phyloP scores from a whole-genome alignment of 2,113 vertebrate genomes.

The Cacatua alba region DNA sequence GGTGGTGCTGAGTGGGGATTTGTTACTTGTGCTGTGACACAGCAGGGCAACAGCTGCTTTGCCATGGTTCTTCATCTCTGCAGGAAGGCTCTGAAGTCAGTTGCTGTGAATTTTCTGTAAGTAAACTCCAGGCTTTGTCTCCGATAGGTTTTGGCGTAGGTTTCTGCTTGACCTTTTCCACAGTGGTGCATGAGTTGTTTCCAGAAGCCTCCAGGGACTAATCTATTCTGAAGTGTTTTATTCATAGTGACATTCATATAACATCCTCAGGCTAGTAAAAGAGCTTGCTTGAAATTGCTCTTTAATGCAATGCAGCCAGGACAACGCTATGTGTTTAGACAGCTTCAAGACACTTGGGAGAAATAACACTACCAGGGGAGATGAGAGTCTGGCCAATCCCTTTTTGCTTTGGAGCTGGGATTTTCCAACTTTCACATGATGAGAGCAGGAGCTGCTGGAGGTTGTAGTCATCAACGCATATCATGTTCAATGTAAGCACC shows the following conservation, averaged over 20 bases:
- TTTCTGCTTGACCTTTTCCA: constrained; percentile 39
- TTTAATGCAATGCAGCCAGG: neutral
- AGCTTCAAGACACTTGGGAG: neutral
- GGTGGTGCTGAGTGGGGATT: neutral
- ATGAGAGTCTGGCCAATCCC: neutral
- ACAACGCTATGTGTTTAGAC: neutral
- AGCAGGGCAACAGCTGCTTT: neutral
- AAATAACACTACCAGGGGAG: neutral
- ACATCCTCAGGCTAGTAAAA: neutral
- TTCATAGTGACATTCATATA: constrained; percentile 12
- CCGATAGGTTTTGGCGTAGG: neutral
- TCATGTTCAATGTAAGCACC: neutral
- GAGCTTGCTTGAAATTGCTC: constrained; percentile 4
- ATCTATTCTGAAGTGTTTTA: constrained; percentile 30
- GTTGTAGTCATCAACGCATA: neutral
- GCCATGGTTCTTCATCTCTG: neutral
- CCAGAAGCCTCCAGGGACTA: constrained; percentile 20
- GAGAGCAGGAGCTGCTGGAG: neutral
- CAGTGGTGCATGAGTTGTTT: constrained; percentile 4
- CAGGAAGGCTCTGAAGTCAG: neutral
- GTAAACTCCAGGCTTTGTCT: neutral
- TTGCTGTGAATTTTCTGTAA: neutral
- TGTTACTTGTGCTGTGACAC: neutral
- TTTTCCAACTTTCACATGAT: constrained; percentile 5
- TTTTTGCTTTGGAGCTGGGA: neutral